Base-by-base conservation (phyloP, 2,797 vertebrate species). In the Dallia pectoralis region DNA sequence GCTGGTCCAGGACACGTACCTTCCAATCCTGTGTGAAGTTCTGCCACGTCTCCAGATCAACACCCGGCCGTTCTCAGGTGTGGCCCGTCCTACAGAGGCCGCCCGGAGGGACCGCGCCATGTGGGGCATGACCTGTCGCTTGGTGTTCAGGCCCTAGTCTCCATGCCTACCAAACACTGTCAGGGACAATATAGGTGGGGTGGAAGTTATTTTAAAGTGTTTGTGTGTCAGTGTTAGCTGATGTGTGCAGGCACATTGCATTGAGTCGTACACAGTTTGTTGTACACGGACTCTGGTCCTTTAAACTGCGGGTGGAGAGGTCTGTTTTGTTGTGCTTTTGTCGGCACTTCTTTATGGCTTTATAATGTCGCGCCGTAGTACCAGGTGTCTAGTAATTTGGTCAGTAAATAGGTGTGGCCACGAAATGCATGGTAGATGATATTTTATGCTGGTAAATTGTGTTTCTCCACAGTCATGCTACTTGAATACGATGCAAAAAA, bases 41-140 rank as follows among this genome's bases (percentile, higher is more conserved):
- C 89, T 96, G 79, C 93, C 95, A 7, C 85, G 85, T 1, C 47
- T 98, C 51, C 86, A 91, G 84, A 93, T 99, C 79, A 99, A 98
- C 88, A 86, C 88, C 25, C 90, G 90, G 71, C 91, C 91, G 0
- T 97, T 97, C 49, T 97, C 95, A 53, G 76, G 64, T 70, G 85
- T 97, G 0, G 95, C 95, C 67, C 93, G 97, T 75, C 96, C 97
- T 30, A 95, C 95, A 0, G 76, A 84, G 2, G 86, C 90, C 72
- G 15, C 44, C 76, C 86, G 82, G 75, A 89, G 77, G 56, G 92
- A 87, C 32, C 76, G 84, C 8, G 83, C 90, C 56, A 95, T 98
- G 81, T 99, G 97, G 96, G 94, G 91, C 75, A 90, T 92, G 74
- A 88, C 69, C 66, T 98, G 96, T 82, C 91, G 88, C 14, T 85